These are phyloP conservation scores for Urocitellus parryii DNA, from an alignment of 2,113 vertebrate species.

Conservation along the genomic window DNA sequence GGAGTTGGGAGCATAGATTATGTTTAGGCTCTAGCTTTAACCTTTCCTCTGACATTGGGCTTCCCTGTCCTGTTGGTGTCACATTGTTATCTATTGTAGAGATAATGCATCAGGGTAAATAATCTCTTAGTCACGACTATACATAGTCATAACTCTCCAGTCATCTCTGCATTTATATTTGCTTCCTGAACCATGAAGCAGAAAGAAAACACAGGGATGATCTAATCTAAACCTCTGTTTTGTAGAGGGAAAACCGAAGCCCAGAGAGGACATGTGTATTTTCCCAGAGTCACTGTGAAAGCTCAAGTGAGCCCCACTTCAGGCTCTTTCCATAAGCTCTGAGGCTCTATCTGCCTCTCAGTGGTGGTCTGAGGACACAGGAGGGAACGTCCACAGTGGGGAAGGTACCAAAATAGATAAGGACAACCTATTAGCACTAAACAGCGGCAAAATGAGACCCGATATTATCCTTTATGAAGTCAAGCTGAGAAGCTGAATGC, in stretches of 20 bases:
- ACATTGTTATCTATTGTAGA: not conserved
- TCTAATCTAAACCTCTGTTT: not conserved
- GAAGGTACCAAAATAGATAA: slow-evolving; percentile 69
- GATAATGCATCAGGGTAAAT: not conserved
- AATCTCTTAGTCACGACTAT: not conserved
- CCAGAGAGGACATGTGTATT: not conserved
- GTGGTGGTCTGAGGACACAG: slow-evolving; percentile 61
- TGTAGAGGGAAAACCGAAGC: not conserved
- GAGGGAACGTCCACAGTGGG: slow-evolving; percentile 48
- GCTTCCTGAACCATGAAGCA: not conserved
- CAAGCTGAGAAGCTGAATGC: slow-evolving; percentile 69
- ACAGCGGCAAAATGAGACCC: slow-evolving; percentile 60
- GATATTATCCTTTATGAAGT: slow-evolving; percentile 71
- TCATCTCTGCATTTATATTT: slow-evolving; percentile 2
- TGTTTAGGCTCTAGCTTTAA: not conserved
- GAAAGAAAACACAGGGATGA: not conserved
- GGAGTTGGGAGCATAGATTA: not conserved
- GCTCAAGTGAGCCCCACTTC: not conserved
- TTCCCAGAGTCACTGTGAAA: not conserved
- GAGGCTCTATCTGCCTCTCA: not conserved
- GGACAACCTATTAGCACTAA: slow-evolving; percentile 70
- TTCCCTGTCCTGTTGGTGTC: not conserved
- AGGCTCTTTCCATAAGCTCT: slow-evolving; percentile 27
- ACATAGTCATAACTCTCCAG: not conserved
- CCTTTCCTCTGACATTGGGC: not conserved